These are phyloP conservation scores for Archilochus colubris DNA, from an alignment of 2,113 vertebrate species.

Conservation along the genomic window DNA sequence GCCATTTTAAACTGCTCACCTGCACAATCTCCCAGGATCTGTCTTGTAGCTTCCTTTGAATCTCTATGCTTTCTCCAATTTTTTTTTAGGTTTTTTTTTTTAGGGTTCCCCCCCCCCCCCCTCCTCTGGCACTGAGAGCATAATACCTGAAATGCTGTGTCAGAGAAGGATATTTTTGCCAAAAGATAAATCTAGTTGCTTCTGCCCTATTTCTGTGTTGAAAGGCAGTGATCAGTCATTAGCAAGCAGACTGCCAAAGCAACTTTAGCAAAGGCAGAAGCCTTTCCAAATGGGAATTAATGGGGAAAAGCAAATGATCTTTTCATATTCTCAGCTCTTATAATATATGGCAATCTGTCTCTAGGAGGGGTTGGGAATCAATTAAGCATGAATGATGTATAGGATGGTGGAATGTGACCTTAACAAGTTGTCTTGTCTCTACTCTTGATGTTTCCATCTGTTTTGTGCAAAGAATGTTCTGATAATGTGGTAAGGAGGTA, in stretches of 20 bases:
- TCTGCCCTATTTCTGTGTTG: conserved; percentile 54
- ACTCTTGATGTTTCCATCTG: conserved; percentile 74
- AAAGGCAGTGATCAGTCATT: conserved; percentile 69
- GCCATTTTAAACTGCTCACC: not conserved
- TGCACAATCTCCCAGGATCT: not conserved
- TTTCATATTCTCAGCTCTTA: conserved; percentile 68
- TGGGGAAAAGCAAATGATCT: conserved; percentile 70
- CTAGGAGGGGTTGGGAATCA: conserved; percentile 65
- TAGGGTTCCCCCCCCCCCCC: no score
- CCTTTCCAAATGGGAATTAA: conserved; percentile 73
- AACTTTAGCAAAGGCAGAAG: conserved; percentile 69
- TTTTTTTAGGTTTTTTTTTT: not conserved
- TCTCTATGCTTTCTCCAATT: not conserved
- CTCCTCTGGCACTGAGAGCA: not conserved
- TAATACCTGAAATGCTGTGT: conserved; percentile 19
- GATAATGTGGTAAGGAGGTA: conserved; percentile 51
- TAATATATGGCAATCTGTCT: conserved; percentile 66
- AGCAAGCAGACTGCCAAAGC: conserved; percentile 62
- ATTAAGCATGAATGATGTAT: conserved; percentile 77
- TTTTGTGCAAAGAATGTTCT: conserved; percentile 62
- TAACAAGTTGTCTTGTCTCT: conserved; percentile 74
- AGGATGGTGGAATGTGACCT: conserved; percentile 69
- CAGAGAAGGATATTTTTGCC: conserved; percentile 46
- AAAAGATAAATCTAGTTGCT: conserved; percentile 55
- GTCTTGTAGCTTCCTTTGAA: not conserved